Percentiles rank a stretch among this genome's conserved stretches.
phyloP scores from a whole-genome alignment of 2,113 vertebrate genomes.

The Notothenia rossii region DNA sequence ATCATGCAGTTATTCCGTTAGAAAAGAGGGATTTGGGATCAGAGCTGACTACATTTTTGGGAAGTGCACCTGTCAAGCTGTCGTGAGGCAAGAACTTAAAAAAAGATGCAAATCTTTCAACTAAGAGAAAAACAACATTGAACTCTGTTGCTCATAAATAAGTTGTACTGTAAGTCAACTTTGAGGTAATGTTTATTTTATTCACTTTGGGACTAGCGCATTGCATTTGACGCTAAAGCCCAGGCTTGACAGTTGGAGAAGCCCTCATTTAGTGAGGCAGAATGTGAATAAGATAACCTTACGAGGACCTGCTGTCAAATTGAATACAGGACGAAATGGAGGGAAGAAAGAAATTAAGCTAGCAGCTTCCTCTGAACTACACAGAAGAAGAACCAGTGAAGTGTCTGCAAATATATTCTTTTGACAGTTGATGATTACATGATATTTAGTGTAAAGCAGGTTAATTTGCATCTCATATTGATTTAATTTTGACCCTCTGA shows the following conservation, averaged over 20 bases:
- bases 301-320: slow-evolving; percentile 20
- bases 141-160: slow-evolving; percentile 13
- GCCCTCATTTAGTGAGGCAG: neutral
- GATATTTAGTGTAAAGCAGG: neutral
- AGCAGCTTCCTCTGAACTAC: slow-evolving; percentile 18
- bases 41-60: neutral
- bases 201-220: slow-evolving; percentile 8
- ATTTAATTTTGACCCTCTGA: neutral
- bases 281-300: slow-evolving; percentile 23
- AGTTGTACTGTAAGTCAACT: neutral
- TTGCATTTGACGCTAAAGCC: slow-evolving; percentile 22
- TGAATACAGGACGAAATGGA: slow-evolving; percentile 24
- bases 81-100: neutral
- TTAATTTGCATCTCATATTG: slow-evolving; percentile 1
- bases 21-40: slow-evolving; percentile 1
- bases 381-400: neutral
- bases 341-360: slow-evolving; percentile 3
- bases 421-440: neutral
- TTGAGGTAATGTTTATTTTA: slow-evolving; percentile 25
- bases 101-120: slow-evolving; percentile 6
- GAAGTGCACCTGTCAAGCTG: slow-evolving; percentile 21
- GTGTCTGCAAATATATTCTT: neutral
- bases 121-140: neutral
- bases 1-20: neutral
- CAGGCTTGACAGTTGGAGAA: slow-evolving; percentile 14